phyloP scores from a whole-genome alignment of 2,113 vertebrate genomes.

The Promerops cafer region DNA sequence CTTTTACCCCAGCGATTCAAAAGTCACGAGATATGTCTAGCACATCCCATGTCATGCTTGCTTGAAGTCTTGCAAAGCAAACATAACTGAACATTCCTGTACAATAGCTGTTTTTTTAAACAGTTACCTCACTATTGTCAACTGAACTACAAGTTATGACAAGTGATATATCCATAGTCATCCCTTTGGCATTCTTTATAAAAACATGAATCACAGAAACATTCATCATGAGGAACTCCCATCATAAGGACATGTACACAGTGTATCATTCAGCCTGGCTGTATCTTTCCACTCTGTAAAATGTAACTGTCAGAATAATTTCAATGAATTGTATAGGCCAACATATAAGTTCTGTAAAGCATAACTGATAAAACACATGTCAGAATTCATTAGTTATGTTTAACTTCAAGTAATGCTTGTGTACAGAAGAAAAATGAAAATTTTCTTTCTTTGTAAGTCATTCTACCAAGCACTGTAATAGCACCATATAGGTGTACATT shows the following conservation, averaged over 20 bases:
- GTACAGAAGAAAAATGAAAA: not conserved
- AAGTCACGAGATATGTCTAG: constrained; percentile 11
- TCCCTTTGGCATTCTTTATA: constrained; percentile 46
- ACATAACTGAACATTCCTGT: constrained; percentile 17
- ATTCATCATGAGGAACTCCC: constrained; percentile 30
- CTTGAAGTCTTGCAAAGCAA: constrained; percentile 18
- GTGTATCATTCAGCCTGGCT: not conserved
- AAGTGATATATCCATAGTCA: constrained; percentile 37
- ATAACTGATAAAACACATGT: not conserved
- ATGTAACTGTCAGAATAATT: not conserved
- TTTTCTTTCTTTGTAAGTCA: not conserved
- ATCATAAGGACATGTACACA: not conserved
- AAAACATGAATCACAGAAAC: constrained; percentile 30
- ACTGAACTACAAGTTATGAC: constrained; percentile 49
- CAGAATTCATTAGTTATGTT: constrained; percentile 16
- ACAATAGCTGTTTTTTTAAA: constrained; percentile 56
- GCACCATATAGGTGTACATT: not conserved
- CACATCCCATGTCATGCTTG: not conserved
- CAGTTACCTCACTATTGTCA: constrained; percentile 50
- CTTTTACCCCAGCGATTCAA: not conserved
- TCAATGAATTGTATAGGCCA: not conserved
- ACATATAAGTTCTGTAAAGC: not conserved
- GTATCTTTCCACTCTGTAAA: constrained; percentile 32
- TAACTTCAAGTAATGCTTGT: not conserved
- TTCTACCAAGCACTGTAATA: not conserved